phyloP scores from a whole-genome alignment of 2,113 vertebrate genomes.

The Terrapene triunguis region DNA sequence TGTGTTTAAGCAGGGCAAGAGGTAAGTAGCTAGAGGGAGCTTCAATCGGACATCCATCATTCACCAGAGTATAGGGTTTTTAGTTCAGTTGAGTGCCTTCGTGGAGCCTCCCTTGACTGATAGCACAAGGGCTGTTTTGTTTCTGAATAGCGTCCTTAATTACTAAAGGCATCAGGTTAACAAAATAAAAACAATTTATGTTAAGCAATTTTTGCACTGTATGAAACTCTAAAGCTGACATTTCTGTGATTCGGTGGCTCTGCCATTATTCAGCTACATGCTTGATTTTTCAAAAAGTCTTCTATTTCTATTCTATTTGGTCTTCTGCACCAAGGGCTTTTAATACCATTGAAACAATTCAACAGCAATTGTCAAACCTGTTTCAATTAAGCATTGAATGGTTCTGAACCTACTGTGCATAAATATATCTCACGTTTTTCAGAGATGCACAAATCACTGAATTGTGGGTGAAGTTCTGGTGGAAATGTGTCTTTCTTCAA shows the following conservation, averaged over 20 bases:
- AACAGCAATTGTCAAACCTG: slow-evolving; percentile 53
- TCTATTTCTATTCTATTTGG: slow-evolving; percentile 36
- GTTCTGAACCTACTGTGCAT: slow-evolving; percentile 50
- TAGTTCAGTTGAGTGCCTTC: not conserved
- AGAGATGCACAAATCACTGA: slow-evolving; percentile 35
- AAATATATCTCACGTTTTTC: slow-evolving; percentile 57
- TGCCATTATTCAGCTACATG: slow-evolving; percentile 26
- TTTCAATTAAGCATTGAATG: slow-evolving; percentile 50
- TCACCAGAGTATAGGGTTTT: accelerated
- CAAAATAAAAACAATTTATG: slow-evolving; percentile 16
- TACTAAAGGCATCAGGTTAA: slow-evolving; percentile 30
- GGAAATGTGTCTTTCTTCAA: slow-evolving; percentile 60
- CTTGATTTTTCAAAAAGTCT: slow-evolving; percentile 51
- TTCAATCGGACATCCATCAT: not conserved
- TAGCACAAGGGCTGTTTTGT: not conserved
- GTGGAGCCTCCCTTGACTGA: not conserved
- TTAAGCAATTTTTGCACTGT: slow-evolving; percentile 28
- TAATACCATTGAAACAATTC: slow-evolving; percentile 52
- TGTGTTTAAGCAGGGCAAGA: not conserved
- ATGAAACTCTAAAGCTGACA: slow-evolving; percentile 11
- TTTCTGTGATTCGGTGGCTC: slow-evolving; percentile 20
- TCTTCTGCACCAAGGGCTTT: slow-evolving; percentile 32
- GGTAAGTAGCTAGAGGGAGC: not conserved
- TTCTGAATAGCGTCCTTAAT: slow-evolving; percentile 28
- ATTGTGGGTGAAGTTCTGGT: slow-evolving; percentile 53